A percentile compares a stretch with the other conserved stretches of the same genome.
Evolutionary conservation across 1,140 invertebrate genomes (phyloP).

Genomic region (Chironomus tepperi): DNA sequence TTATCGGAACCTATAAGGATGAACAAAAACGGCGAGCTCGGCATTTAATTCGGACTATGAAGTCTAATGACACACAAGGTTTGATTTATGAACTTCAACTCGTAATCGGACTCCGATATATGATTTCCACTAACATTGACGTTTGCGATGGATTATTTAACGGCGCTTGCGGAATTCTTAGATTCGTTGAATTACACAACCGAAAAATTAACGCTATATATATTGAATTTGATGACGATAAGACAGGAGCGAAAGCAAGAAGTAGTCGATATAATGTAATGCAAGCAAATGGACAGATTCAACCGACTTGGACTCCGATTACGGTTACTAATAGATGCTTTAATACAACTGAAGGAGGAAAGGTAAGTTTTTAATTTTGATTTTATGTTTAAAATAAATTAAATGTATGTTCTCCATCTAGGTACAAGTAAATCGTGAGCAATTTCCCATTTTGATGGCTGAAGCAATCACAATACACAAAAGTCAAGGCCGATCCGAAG

Average conservation of each 20-base stretch:
- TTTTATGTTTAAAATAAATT: no score
- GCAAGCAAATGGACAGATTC: neutral
- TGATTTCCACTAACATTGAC: slow-evolving; percentile 21
- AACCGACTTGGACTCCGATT: neutral
- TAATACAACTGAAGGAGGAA: no score
- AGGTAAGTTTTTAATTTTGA: no score
- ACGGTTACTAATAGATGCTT: neutral
- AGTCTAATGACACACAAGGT: neutral
- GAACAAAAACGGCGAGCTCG: neutral
- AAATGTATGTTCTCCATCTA: no score
- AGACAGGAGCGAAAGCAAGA: neutral
- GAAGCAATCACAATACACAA: neutral
- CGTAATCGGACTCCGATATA: neutral
- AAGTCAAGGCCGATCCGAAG: neutral
- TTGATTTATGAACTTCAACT: neutral
- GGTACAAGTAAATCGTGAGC: neutral
- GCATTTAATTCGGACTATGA: neutral
- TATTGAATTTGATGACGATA: neutral
- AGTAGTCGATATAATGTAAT: neutral
- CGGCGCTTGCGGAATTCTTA: neutral
- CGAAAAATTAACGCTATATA: neutral
- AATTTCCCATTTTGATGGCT: neutral
- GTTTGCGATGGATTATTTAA: neutral
- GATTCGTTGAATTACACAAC: neutral
- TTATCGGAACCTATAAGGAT: neutral